Evolutionary conservation across 2,113 vertebrate genomes (phyloP).

Genomic region (Mormoops blainvillei): DNA sequence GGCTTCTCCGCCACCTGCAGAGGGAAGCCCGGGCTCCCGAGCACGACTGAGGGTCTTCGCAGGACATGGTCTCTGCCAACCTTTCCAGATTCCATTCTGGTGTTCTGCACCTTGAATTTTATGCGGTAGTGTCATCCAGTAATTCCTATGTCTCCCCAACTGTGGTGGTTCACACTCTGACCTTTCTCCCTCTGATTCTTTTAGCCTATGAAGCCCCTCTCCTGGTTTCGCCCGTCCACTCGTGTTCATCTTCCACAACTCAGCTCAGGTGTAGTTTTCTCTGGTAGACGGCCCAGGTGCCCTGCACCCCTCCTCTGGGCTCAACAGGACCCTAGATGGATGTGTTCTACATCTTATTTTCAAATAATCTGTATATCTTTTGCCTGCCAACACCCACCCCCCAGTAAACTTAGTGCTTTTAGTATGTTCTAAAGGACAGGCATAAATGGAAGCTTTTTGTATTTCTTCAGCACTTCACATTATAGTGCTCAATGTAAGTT

Average conservation of each 20-base stretch:
- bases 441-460: neutral
- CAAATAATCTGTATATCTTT: neutral
- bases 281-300: neutral
- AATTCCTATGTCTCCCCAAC: neutral
- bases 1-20: neutral
- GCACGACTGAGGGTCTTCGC: neutral
- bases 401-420: neutral
- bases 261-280: neutral
- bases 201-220: neutral
- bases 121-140: neutral
- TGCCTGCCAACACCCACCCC: neutral
- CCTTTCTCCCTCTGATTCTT: neutral
- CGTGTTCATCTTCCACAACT: neutral
- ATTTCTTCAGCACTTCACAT: neutral
- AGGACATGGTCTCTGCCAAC: neutral
- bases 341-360: neutral
- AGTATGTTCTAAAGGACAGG: neutral
- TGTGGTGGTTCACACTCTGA: neutral
- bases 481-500: neutral
- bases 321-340: neutral
- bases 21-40: neutral
- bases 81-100: neutral
- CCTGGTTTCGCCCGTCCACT: neutral
- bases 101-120: neutral
- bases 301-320: neutral